Evolutionary conservation across 2,113 vertebrate species (phyloP).

Genomic region (Thalassoma bifasciatum): DNA sequence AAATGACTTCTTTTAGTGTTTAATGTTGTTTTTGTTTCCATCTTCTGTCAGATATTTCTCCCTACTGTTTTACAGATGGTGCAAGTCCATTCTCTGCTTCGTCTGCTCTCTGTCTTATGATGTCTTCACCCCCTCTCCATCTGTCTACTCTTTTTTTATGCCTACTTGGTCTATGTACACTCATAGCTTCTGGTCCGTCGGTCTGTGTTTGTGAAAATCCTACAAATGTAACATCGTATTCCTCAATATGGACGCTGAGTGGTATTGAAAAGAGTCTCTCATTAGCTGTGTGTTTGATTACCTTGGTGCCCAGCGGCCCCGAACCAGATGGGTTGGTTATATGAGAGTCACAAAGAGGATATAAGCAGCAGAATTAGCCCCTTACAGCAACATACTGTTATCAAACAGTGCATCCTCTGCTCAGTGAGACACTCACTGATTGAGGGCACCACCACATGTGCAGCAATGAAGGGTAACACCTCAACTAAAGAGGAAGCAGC

Average conservation of each 20-base stretch:
- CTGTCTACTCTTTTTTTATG: conserved; percentile 58
- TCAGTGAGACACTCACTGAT: conserved; percentile 24
- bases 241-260: conserved; percentile 8
- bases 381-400: conserved; percentile 10
- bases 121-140: conserved; percentile 77
- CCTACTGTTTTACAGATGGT: conserved; percentile 77
- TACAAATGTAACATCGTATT: conserved; percentile 41
- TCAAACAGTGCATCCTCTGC: conserved; percentile 22
- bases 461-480: not conserved
- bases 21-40: conserved; percentile 24
- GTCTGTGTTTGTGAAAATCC: conserved; percentile 47
- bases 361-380: conserved; percentile 21
- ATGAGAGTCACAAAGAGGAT: conserved; percentile 42
- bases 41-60: conserved; percentile 38
- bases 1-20: conserved; percentile 19
- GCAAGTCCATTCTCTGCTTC: conserved; percentile 65
- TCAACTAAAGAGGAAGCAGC: too few relatives aligned
- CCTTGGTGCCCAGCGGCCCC: conserved; percentile 32
- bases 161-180: conserved; percentile 59
- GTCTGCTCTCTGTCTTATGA: conserved; percentile 54
- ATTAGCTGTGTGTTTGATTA: conserved; percentile 53
- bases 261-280: conserved; percentile 17
- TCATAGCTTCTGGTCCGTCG: conserved; percentile 60
- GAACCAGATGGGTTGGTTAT: conserved; percentile 54
- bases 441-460: conserved; percentile 1